Evolutionary conservation across 2,797 vertebrate genomes (phyloP).

Genomic region (Catharus ustulatus): DNA sequence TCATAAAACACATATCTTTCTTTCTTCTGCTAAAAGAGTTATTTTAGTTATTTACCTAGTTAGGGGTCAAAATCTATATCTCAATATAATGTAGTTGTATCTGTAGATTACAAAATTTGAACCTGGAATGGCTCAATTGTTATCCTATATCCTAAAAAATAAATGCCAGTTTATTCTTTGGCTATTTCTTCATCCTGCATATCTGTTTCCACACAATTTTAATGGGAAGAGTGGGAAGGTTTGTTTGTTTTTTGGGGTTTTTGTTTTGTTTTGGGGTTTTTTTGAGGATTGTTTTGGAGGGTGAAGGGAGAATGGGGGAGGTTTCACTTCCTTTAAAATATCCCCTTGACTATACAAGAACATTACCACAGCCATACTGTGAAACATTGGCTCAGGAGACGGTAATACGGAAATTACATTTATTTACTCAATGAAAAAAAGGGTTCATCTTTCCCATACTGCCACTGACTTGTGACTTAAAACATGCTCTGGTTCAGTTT

Average conservation of each 20-base stretch:
- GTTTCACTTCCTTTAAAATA: neutral
- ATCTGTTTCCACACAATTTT: neutral
- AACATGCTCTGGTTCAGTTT: neutral
- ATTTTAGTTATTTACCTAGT: neutral
- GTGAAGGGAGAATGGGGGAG: accelerated
- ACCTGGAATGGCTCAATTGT: neutral
- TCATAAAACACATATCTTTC: neutral
- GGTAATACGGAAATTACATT: neutral
- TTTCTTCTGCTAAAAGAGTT: neutral
- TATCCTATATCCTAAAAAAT: neutral
- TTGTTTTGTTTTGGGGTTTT: no score
- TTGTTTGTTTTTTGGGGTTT: no score
- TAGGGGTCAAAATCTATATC: neutral
- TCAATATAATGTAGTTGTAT: neutral
- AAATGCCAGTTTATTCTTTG: neutral
- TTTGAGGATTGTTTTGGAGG: no score
- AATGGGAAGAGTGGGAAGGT: neutral
- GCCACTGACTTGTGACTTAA: neutral
- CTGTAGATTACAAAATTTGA: neutral
- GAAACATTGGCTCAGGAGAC: neutral
- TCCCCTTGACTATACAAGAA: neutral
- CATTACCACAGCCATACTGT: neutral
- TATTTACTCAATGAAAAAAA: neutral
- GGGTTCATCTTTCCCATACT: neutral
- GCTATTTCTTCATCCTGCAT: neutral